Conservation (phyloP, 1,140 invertebrate species). For the Drosophila nigrodunni region DNA sequence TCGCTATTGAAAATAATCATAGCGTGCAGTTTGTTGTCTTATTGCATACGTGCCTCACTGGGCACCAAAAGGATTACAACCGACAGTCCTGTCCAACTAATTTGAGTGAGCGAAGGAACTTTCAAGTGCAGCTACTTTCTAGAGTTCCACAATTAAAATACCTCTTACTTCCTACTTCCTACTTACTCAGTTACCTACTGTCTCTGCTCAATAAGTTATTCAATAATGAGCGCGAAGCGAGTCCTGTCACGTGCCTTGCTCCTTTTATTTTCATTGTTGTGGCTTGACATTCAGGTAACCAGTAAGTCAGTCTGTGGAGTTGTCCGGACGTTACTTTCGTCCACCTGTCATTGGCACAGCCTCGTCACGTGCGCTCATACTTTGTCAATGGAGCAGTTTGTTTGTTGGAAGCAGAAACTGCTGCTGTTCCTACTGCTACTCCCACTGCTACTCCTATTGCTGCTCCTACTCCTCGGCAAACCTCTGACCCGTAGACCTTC, state of each 20-base stretch:
- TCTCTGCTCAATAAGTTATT: constrained; percentile 64
- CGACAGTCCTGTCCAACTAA: constrained; percentile 23
- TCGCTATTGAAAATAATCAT: constrained; percentile 44
- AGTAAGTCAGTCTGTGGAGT: neutral
- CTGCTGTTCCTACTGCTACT: constrained; percentile 2
- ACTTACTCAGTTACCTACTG: neutral
- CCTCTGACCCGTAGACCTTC: constrained; percentile 78
- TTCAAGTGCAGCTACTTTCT: constrained; percentile 19
- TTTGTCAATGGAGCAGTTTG: constrained; percentile 58
- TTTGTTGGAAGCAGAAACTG: neutral
- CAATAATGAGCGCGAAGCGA: constrained; percentile 71
- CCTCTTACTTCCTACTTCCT: too few relatives aligned
- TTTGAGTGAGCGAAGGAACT: constrained; percentile 18
- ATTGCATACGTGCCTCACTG: constrained; percentile 66
- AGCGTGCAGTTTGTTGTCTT: constrained; percentile 31
- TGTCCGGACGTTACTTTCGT: constrained; percentile 28
- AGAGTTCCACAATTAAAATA: constrained; percentile 62
- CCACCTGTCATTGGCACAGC: constrained; percentile 69
- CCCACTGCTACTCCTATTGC: constrained; percentile 9
- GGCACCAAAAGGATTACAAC: constrained; percentile 68
- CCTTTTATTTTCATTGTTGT: constrained; percentile 76
- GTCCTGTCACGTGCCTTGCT: constrained; percentile 73
- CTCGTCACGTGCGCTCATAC: constrained; percentile 71
- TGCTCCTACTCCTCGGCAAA: neutral
- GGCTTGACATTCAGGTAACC: constrained; percentile 30